phyloP scores from a whole-genome alignment of 2,797 vertebrate genomes.

The Pseudotriccus pelzelni region DNA sequence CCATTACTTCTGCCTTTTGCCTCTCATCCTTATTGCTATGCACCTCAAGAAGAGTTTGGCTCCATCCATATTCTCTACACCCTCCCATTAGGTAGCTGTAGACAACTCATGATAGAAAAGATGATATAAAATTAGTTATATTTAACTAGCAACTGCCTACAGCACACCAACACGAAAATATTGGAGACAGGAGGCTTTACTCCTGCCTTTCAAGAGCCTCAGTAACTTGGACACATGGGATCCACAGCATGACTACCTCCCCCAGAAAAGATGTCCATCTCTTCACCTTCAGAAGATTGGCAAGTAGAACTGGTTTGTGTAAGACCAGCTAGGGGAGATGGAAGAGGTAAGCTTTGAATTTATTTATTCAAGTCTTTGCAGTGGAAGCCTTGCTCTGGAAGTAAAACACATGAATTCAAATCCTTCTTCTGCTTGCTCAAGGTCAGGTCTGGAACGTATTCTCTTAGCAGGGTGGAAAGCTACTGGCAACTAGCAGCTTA shows the following conservation, averaged over 20 bases:
- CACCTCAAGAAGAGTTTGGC: neutral
- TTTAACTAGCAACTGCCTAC: neutral
- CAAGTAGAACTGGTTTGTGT: neutral
- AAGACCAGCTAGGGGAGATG: neutral
- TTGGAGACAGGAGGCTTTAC: neutral
- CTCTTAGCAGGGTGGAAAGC: neutral
- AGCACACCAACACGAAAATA: neutral
- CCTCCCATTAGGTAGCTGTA: neutral
- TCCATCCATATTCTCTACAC: neutral
- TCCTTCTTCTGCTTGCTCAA: neutral
- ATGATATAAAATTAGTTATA: neutral
- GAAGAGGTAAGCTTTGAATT: neutral
- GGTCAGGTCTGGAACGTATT: neutral
- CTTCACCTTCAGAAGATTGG: neutral
- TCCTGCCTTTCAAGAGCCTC: neutral
- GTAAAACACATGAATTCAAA: neutral
- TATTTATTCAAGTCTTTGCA: neutral
- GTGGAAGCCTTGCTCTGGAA: neutral
- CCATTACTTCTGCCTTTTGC: neutral
- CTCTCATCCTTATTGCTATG: neutral
- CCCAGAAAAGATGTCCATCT: neutral
- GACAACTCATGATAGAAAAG: neutral
- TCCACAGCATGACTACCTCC: neutral
- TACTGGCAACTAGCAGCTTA: neutral
- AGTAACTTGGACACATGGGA: neutral